Base-by-base conservation (phyloP, 2,797 vertebrate species). In the Pagetopsis macropterus region DNA sequence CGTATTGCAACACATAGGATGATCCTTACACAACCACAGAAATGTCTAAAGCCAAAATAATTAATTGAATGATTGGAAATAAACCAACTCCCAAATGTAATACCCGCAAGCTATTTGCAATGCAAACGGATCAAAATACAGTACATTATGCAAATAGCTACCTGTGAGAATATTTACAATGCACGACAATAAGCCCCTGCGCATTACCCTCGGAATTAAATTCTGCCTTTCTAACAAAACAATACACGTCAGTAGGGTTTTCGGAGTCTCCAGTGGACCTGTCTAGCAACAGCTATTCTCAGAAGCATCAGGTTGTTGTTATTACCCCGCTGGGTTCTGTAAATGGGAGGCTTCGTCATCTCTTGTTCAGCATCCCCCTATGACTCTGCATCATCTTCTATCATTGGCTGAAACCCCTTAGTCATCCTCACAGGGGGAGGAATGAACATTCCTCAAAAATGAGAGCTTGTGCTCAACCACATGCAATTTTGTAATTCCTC, bases 381-480 rank as follows among this genome's bases (percentile, higher is more conserved):
- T 89, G 91, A 88, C 81, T 62, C 77, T 75, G 89, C 83, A 91
- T 93, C 92, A 92, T 75, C 76, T 70, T 76, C 88, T 89, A 87
- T 91, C 87, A 92, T 5, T 65, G 69, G 50, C 82, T 78, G 59
- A 81, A 92, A 91, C 58, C 79, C 72, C 89, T 92, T 82, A 94
- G 93, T 94, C 93, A 95, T 92, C 72, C 57, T 85, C 84, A 62
- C 75, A 15, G 72, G 57, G 70, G 66, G 70, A 71, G 64, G 69
- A 70, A 51, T 76, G 69, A 72, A 79, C 76, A 94, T 91, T 93
- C 89, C 78, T 88, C 66, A 31, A 69, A 90, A 90, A 93, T 70
- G 90, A 92, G 52, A 80, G 79, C 82, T 72, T 83, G 76, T 76
- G 77, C 76, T 82, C 81, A 76, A 71, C 69, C 79, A 84, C 77